Evolutionary conservation across 2,797 vertebrate genomes (phyloP), one percentile per base, ranked within the genome.

Genomic region (Hephaestus fuliginosus): DNA sequence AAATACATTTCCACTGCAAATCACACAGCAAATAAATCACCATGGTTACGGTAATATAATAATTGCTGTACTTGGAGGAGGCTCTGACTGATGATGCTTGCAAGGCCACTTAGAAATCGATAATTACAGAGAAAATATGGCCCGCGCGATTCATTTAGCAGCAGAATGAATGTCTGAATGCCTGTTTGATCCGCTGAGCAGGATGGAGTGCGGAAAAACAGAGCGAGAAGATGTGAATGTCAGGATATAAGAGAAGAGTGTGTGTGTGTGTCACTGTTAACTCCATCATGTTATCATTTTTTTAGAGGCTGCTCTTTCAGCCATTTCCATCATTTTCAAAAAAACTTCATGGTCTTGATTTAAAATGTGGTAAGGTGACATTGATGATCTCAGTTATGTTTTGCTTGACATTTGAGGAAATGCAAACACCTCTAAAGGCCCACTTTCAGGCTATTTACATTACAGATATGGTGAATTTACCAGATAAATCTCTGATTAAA

Each of bases 31-130:
- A 86, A 91, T 90, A 91, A 83, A 91, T 93, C 88, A 80, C 92
- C 90, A 92, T 94, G 89, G 92, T 89, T 87, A 90, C 92, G 55
- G 79, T 88, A 92, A 93, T 91, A 49, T 84, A 89, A 91, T 93
- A 90, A 93, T 88, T 88, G 80, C 62, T 7, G 76, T 58, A 69
- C 75, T 81, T 76, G 65, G 78, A 87, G 75, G 61, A 81, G 74
- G 52, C 65, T 86, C 81, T 88, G 89, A 89, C 73, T 85, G 81
- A 90, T 81, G 86, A 79, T 66, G 81, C 83, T 80, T 20, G 53
- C 62, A 58, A 81, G 51, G 81, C 88, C 78, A 71, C 88, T 86
- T 70, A 83, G 84, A 85, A 86, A 86, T 81, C 63, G 7, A 80
- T 87, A 69, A 88, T 88, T 87, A 63, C 73, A 61, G 70, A 44